Base-by-base conservation (phyloP, 92 coral and sea anemone species). In the Parazoanthus swiftii region DNA sequence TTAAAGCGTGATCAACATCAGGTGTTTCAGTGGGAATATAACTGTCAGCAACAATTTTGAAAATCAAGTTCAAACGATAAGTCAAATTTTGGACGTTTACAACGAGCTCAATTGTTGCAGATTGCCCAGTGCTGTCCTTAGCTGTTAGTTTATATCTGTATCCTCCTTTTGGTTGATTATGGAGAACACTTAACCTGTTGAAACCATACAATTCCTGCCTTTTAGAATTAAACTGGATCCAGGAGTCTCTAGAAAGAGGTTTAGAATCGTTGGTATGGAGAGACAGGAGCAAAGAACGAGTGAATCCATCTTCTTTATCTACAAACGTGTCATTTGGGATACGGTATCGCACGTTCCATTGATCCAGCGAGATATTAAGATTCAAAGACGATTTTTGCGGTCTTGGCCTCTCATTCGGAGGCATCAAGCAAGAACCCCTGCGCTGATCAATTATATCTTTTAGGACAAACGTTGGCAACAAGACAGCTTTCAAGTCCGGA, bases 301-400 rank as follows among this genome's bases (percentile, higher is more conserved):
- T 85, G 39, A 51, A 66, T 5, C 92, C 92, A 85, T 89, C 92
- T 85, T 89, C 92, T 36, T 50, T 76, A 44, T 89, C 92, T 36
- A 48, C 25, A 48, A 89, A 89, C 11, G 84, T 77, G 80, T 79
- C 74, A 46, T 78, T 67, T 15, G 92, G 92, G 66, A 89, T 73
- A 38, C 15, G 56, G 73, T 85, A 89, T 48, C 70, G 76, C 46
- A 89, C 85, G 76, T 85, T 72, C 72, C 85, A 68, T 25, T 87
- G 75, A 70, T 70, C 72, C 10, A 46, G 46, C 35, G 89, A 77
- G 36, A 85, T 51, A 72, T 89, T 89, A n/a, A 89, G 83, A 68
- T 23, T 79, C 36, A 89, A 26, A 44, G 76, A 16, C 15, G 89
- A 73, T 68, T 6, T 82, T 13, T 79, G 72, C 56, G 85, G 42